Percentiles rank a stretch among this genome's conserved stretches.
phyloP scores from a whole-genome alignment of 2,888 invertebrate genomes.

The Tortricodes alternella region DNA sequence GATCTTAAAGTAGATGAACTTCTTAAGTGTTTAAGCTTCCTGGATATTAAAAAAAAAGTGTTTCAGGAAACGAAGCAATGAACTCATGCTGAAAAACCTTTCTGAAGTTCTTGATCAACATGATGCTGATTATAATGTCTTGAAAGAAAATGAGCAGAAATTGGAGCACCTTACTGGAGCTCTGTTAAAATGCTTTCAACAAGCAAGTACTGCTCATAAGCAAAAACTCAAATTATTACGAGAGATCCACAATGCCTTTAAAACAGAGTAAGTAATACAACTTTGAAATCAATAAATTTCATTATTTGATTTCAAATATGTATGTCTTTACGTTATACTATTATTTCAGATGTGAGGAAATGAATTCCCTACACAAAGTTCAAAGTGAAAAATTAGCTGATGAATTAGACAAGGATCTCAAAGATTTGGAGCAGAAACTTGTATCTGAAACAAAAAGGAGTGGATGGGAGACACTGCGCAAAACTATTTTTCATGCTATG shows the following conservation, averaged over 20 bases:
- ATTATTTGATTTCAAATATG: background rate
- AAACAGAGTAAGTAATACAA: constrained; percentile 55
- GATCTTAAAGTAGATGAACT: too few species aligned
- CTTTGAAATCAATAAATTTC: background rate
- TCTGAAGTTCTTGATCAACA: constrained; percentile 54
- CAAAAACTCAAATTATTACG: constrained; percentile 59
- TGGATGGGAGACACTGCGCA: constrained; percentile 62
- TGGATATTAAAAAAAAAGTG: too few species aligned
- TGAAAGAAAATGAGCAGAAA: constrained; percentile 71
- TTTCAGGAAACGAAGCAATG: constrained; percentile 61
- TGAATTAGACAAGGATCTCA: constrained; percentile 64
- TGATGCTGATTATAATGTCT: constrained; percentile 59
- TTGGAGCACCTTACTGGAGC: constrained; percentile 60
- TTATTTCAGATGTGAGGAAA: constrained; percentile 57
- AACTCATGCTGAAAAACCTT: constrained; percentile 53
- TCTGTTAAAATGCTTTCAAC: constrained; percentile 65
- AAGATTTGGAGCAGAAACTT: constrained; percentile 62
- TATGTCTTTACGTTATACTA: constrained; percentile 1
- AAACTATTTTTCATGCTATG: constrained; percentile 66
- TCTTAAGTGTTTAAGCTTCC: too few species aligned
- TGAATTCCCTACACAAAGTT: constrained; percentile 55
- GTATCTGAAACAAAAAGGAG: constrained; percentile 64
- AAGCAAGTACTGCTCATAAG: constrained; percentile 59
- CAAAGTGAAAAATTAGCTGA: constrained; percentile 60
- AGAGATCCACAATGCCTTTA: constrained; percentile 56